These are phyloP conservation scores for Gopherus evgoodei DNA, from an alignment of 2,113 vertebrate species.

Conservation along the genomic window DNA sequence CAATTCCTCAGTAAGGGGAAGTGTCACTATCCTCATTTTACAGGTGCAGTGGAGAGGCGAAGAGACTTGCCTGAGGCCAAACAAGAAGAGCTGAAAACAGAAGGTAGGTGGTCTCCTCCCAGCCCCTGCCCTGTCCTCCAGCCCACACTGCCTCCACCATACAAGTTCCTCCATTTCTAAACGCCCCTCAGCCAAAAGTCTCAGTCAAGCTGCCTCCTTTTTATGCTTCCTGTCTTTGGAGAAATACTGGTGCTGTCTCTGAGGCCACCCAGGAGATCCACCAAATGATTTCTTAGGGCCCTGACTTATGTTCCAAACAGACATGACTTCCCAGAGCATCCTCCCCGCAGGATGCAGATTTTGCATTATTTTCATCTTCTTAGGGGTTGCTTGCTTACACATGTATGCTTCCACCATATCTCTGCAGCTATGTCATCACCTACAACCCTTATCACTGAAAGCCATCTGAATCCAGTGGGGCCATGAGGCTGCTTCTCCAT, in stretches of 20 bases:
- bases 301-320: neutral
- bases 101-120: neutral
- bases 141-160: conserved; percentile 2
- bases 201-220: neutral
- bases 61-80: neutral
- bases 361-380: neutral
- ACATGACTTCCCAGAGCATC: neutral
- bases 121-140: neutral
- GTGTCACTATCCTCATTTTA: neutral
- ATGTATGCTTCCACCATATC: neutral
- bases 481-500: neutral
- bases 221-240: neutral
- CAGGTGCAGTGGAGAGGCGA: conserved; percentile 34
- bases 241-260: neutral
- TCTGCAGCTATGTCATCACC: neutral
- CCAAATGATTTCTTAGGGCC: neutral
- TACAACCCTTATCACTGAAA: neutral
- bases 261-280: neutral
- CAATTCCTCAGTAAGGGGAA: conserved; percentile 1
- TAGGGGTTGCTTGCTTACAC: rapidly evolving
- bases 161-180: conserved; percentile 13
- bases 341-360: neutral
- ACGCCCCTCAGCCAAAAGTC: neutral
- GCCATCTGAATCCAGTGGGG: neutral
- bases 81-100: neutral